Evolutionary conservation across 2,888 invertebrate genomes (phyloP).

Genomic region (Terebella lapidaria): DNA sequence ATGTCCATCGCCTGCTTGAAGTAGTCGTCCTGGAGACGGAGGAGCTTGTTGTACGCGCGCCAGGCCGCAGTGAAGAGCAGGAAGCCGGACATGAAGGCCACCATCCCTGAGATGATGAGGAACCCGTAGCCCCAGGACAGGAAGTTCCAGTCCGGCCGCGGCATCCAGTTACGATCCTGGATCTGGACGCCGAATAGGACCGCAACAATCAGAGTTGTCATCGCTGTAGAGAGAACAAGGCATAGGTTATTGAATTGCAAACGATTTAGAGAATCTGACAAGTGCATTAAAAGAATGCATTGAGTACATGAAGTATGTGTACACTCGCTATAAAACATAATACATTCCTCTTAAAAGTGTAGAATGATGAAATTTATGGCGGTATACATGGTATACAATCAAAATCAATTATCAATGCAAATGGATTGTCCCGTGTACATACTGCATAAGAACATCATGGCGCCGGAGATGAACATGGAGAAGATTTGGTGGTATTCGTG

Average conservation of each 20-base stretch:
- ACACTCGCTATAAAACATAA: too few species aligned
- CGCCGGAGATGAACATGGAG: slow-evolving; percentile 24
- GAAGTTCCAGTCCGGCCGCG: slow-evolving; percentile 31
- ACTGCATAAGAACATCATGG: slow-evolving; percentile 26
- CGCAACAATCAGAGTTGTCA: slow-evolving; percentile 23
- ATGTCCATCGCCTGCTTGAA: slow-evolving; percentile 22
- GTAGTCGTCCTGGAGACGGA: slow-evolving; percentile 22
- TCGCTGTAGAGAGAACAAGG: slow-evolving; percentile 15
- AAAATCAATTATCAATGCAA: too few species aligned
- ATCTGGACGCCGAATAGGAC: slow-evolving; percentile 25
- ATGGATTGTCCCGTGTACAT: slow-evolving; percentile 19
- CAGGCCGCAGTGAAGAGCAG: slow-evolving; percentile 23
- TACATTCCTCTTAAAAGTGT: too few species aligned
- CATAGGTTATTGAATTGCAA: not conserved
- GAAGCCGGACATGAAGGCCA: slow-evolving; percentile 13
- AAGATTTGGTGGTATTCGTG: slow-evolving; percentile 31
- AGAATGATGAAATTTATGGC: too few species aligned
- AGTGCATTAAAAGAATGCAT: too few species aligned
- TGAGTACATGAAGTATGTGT: too few species aligned
- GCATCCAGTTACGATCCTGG: slow-evolving; percentile 31
- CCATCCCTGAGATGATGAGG: slow-evolving; percentile 25
- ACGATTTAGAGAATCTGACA: too few species aligned
- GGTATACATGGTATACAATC: too few species aligned
- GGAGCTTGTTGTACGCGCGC: slow-evolving; percentile 21
- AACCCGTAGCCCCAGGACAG: slow-evolving; percentile 32